A percentile compares a stretch with the other conserved stretches of the same genome.
phyloP scores from a whole-genome alignment of 2,888 invertebrate species.

The Nasonovia ribisnigri region DNA sequence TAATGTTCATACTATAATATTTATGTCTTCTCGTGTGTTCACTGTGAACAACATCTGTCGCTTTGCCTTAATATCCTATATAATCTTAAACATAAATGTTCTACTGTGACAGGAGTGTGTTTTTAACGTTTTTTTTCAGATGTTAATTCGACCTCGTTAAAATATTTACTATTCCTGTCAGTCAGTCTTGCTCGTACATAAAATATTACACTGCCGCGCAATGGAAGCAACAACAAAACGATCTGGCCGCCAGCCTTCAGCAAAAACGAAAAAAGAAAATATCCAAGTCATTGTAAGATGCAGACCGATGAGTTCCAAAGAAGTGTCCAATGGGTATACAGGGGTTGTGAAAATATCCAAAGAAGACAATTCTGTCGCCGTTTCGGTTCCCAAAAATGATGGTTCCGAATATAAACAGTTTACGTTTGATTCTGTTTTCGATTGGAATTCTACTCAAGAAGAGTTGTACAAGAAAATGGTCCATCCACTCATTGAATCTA shows the following conservation, averaged over 20 bases:
- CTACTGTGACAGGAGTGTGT: slow-evolving; percentile 52
- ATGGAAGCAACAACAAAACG: slow-evolving; percentile 55
- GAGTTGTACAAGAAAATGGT: slow-evolving; percentile 97
- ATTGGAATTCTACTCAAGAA: slow-evolving; percentile 88
- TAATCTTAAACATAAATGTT: slow-evolving; percentile 22
- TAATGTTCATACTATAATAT: background rate
- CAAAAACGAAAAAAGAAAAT: slow-evolving; percentile 77
- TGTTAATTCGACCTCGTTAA: slow-evolving; percentile 37
- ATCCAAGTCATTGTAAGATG: slow-evolving; percentile 98
- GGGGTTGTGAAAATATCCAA: slow-evolving; percentile 86
- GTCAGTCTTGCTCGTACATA: slow-evolving; percentile 11
- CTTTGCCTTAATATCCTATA: slow-evolving; percentile 25
- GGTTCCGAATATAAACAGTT: slow-evolving; percentile 88
- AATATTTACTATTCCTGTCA: slow-evolving; percentile 26
- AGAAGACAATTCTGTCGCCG: slow-evolving; percentile 90
- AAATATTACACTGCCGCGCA: background rate
- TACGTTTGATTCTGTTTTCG: slow-evolving; percentile 98
- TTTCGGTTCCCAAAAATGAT: slow-evolving; percentile 84
- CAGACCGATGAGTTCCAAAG: slow-evolving; percentile 92
- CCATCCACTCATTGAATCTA: slow-evolving; percentile 92
- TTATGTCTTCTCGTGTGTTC: background rate
- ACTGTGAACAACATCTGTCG: background rate
- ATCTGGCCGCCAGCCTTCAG: slow-evolving; percentile 35
- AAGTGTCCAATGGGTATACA: slow-evolving; percentile 80
- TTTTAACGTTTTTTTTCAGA: slow-evolving; percentile 62